Conservation (phyloP, 2,797 vertebrate species). For the Austrolebias charrua region DNA sequence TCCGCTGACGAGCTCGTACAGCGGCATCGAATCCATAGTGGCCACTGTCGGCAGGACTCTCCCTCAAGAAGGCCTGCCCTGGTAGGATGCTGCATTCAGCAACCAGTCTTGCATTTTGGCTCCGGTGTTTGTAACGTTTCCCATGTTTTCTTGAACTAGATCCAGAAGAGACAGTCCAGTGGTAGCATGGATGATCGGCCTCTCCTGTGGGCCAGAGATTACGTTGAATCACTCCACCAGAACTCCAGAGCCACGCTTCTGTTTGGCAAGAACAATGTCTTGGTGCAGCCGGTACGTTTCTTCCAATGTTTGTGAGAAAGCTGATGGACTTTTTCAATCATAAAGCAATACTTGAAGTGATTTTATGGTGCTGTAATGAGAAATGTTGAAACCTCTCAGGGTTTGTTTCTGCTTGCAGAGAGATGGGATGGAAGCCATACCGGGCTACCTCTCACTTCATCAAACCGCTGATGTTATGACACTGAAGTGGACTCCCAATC, state of each 20-base stretch:
- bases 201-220: slow-evolving; percentile 89
- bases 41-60: slow-evolving; percentile 92
- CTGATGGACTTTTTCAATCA: not conserved
- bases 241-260: slow-evolving; percentile 93
- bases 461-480: slow-evolving; percentile 96
- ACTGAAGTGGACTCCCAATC: slow-evolving; percentile 98
- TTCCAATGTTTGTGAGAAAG: not conserved
- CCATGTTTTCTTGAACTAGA: slow-evolving; percentile 71
- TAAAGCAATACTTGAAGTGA: not conserved
- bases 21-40: slow-evolving; percentile 95
- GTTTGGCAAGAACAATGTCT: slow-evolving; percentile 97
- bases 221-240: slow-evolving; percentile 96
- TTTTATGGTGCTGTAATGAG: not conserved
- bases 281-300: slow-evolving; percentile 92
- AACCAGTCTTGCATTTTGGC: not conserved
- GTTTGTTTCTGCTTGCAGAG: slow-evolving; percentile 73
- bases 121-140: not conserved
- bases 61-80: slow-evolving; percentile 95
- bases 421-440: slow-evolving; percentile 97
- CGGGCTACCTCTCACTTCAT: slow-evolving; percentile 94
- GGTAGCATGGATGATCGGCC: slow-evolving; percentile 95
- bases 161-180: slow-evolving; percentile 97
- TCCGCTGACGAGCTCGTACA: slow-evolving; percentile 96
- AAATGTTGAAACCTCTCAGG: slow-evolving; percentile 7
- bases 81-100: slow-evolving; percentile 51